These are phyloP conservation scores for Sarcophaga carnaria DNA, from an alignment of 2,888 invertebrate species.

Conservation along the genomic window DNA sequence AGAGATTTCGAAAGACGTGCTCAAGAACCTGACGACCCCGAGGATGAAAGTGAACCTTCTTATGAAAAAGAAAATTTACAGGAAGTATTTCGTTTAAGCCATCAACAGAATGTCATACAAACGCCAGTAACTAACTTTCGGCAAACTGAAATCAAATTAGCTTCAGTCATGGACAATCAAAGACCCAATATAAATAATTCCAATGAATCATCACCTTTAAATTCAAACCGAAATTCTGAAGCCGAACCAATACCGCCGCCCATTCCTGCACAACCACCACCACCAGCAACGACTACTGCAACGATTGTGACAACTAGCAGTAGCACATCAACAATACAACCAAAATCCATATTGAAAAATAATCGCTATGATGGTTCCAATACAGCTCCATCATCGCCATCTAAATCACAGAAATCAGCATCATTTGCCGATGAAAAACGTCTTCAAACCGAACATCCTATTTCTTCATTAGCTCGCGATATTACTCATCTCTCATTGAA, in stretches of 20 bases:
- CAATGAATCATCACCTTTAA: slow-evolving; percentile 76
- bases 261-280: slow-evolving; percentile 59
- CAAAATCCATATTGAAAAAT: slow-evolving; percentile 81
- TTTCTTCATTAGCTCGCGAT: slow-evolving; percentile 78
- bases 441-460: slow-evolving; percentile 78
- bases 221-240: slow-evolving; percentile 70
- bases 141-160: slow-evolving; percentile 80
- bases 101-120: slow-evolving; percentile 81
- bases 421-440: slow-evolving; percentile 81
- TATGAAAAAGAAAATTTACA: slow-evolving; percentile 82
- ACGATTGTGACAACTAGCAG: slow-evolving; percentile 68
- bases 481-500: slow-evolving; percentile 76
- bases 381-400: slow-evolving; percentile 80
- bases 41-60: slow-evolving; percentile 85
- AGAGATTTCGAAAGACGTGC: slow-evolving; percentile 96
- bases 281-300: slow-evolving; percentile 13
- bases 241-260: slow-evolving; percentile 65
- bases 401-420: slow-evolving; percentile 80
- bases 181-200: slow-evolving; percentile 59
- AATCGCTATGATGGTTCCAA: slow-evolving; percentile 78
- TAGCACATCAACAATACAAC: slow-evolving; percentile 74
- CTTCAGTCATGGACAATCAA: slow-evolving; percentile 72
- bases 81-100: slow-evolving; percentile 83
- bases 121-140: slow-evolving; percentile 81
- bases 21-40: slow-evolving; percentile 88